Evolutionary conservation across 2,888 invertebrate species (phyloP).

Genomic region (Drosophila cognata): DNA sequence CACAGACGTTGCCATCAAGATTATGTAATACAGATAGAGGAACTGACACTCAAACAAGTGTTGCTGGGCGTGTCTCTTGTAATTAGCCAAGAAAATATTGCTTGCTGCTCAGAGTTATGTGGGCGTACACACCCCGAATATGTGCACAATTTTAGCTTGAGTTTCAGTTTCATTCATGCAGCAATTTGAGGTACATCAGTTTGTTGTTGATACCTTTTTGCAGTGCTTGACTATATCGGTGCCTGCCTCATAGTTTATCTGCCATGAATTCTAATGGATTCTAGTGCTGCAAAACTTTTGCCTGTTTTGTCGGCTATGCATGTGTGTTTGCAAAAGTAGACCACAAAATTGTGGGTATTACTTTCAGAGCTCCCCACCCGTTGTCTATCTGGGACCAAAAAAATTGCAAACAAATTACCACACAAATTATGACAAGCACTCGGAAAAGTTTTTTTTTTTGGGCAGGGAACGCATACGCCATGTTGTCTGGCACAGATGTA

Average conservation of each 20-base stretch:
- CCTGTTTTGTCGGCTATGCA: slow-evolving; percentile 20
- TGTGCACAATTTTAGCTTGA: neutral
- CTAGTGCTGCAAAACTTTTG: slow-evolving; percentile 40
- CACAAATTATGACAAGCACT: slow-evolving; percentile 61
- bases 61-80: slow-evolving; percentile 49
- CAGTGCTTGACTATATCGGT: slow-evolving; percentile 21
- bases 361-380: slow-evolving; percentile 26
- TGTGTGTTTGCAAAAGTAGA: slow-evolving; percentile 49
- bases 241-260: slow-evolving; percentile 12
- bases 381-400: slow-evolving; percentile 19
- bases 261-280: slow-evolving; percentile 50
- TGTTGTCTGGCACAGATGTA: slow-evolving; percentile 39
- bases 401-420: slow-evolving; percentile 60
- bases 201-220: slow-evolving; percentile 23
- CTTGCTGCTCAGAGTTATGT: slow-evolving; percentile 22
- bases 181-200: slow-evolving; percentile 6
- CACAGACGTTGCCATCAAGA: slow-evolving; percentile 33
- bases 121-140: slow-evolving; percentile 3
- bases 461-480: slow-evolving; percentile 41
- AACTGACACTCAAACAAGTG: slow-evolving; percentile 49
- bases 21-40: slow-evolving; percentile 65
- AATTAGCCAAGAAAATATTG: slow-evolving; percentile 54
- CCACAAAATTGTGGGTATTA: slow-evolving; percentile 69
- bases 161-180: slow-evolving; percentile 39
- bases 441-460: slow-evolving; percentile 28